phyloP scores from a whole-genome alignment of 2,113 vertebrate genomes.

The Acrocephalus arundinaceus region DNA sequence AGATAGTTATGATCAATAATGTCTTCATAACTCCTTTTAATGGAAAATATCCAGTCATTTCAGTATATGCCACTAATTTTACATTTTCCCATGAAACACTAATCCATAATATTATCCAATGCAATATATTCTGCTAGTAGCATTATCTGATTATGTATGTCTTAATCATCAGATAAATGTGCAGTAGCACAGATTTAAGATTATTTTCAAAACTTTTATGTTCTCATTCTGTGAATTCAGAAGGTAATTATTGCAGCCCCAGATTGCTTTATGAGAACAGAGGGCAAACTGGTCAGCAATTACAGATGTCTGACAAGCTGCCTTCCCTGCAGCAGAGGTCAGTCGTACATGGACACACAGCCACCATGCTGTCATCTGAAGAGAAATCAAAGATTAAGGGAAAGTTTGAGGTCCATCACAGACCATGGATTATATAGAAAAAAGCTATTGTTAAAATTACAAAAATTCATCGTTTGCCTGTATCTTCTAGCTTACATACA shows the following conservation, averaged over 20 bases:
- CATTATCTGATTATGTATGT: neutral
- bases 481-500: neutral
- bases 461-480: neutral
- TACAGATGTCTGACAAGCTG: neutral
- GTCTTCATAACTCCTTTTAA: neutral
- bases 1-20: neutral
- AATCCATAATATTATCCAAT: neutral
- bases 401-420: neutral
- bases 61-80: neutral
- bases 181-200: neutral
- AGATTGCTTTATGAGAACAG: neutral
- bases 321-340: neutral
- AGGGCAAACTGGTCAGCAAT: neutral
- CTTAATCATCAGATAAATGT: neutral
- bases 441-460: neutral
- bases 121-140: neutral
- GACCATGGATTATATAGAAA: neutral
- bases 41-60: neutral
- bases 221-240: neutral
- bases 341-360: neutral
- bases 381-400: neutral
- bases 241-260: neutral
- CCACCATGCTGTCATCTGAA: neutral
- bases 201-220: neutral
- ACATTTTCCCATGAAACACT: neutral